Evolutionary conservation across 2,888 invertebrate genomes (phyloP).

Genomic region (Prosopocoilus inquinatus): DNA sequence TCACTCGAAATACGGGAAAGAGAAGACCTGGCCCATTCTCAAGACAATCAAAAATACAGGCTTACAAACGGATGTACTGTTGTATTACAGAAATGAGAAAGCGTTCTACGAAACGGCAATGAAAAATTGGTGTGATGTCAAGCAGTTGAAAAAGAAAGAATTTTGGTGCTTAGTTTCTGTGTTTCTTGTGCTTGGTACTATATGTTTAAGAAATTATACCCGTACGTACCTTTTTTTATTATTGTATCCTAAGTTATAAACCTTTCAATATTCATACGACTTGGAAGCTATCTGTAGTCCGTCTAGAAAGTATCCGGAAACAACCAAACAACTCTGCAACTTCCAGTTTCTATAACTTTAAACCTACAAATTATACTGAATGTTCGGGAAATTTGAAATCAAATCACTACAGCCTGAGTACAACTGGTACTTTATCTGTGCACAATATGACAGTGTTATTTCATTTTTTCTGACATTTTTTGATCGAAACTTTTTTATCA

Average conservation of each 20-base stretch:
- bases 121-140: background rate
- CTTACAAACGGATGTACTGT: conserved; percentile 8
- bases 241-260: too few relatives aligned
- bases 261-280: background rate
- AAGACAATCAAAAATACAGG: conserved; percentile 13
- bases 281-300: background rate
- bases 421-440: too few relatives aligned
- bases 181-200: background rate
- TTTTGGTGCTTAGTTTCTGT: background rate
- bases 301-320: too few relatives aligned
- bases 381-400: too few relatives aligned
- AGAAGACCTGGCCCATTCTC: conserved; percentile 9
- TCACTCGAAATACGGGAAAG: conserved; percentile 8
- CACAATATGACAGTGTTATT: too few relatives aligned
- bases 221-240: background rate
- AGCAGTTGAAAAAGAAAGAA: background rate
- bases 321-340: too few relatives aligned
- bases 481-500: too few relatives aligned
- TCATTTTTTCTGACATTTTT: too few relatives aligned
- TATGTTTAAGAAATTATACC: conserved; percentile 3
- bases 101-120: background rate
- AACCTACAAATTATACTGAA: too few relatives aligned
- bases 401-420: too few relatives aligned
- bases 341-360: too few relatives aligned
- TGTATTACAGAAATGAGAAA: conserved; percentile 9